These are phyloP conservation scores for Muscidifurax raptorellus DNA, from an alignment of 1,140 invertebrate genomes.

Conservation along the genomic window DNA sequence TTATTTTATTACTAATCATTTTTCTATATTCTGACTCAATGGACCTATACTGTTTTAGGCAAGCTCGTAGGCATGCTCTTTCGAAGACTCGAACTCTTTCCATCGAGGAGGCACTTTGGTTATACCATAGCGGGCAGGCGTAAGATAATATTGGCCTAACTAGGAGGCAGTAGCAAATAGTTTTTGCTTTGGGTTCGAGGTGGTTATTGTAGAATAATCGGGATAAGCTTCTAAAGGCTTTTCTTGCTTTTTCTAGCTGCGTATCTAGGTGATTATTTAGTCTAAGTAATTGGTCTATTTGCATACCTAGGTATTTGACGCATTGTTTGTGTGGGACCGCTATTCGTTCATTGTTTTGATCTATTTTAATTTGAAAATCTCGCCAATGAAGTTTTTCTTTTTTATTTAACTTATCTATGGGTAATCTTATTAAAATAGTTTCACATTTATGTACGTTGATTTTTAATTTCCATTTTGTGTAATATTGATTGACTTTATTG, in stretches of 20 bases:
- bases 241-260: conserved; percentile 42
- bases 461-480: conserved; percentile 30
- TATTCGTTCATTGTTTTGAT: not conserved
- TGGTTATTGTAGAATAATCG: conserved; percentile 40
- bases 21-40: conserved; percentile 35
- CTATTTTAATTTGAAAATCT: conserved; percentile 2
- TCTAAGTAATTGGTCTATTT: conserved; percentile 14
- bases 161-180: conserved; percentile 52
- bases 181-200: conserved; percentile 45
- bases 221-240: not conserved
- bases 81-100: conserved; percentile 54
- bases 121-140: conserved; percentile 50
- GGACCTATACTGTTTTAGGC: conserved; percentile 34
- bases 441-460: conserved; percentile 47
- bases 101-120: conserved; percentile 38
- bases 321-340: conserved; percentile 9
- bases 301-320: conserved; percentile 42
- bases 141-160: conserved; percentile 52
- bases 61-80: conserved; percentile 43
- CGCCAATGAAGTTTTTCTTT: conserved; percentile 5
- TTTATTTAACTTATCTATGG: not conserved
- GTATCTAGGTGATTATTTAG: not conserved
- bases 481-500: conserved; percentile 2
- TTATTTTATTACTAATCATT: conserved; percentile 38
- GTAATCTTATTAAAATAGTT: conserved; percentile 39